Evolutionary conservation across 1,140 invertebrate genomes (phyloP), one percentile per base, ranked within the genome.

Genomic region (Chelonus insularis): DNA sequence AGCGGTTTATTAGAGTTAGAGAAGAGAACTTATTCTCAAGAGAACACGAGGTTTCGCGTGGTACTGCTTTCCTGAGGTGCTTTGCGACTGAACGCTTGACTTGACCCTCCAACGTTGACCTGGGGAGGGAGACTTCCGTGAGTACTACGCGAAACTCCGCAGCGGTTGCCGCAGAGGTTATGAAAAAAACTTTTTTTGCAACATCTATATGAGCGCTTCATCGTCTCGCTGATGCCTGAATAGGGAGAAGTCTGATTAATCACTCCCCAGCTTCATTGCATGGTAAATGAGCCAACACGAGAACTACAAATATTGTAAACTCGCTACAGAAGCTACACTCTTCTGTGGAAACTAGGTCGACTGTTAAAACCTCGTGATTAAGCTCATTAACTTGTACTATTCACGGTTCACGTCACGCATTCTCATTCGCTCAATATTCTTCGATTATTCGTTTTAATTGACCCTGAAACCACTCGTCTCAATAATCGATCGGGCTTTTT

Each of bases 101-200:
- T 45, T 20, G 43, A 20, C 18, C 14, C n/a, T 14, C n/a, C n/a
- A 9, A 29, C 25, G 9, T 16, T 12, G 8, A 51, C 48, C 23
- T n/a, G 14, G 50, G 50, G 14, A 14, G 34, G 20, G 34, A 16
- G 11, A 37, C 50, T 55, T 55, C 52, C 52, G 52, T 55, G 52
- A 55, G 52, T 55, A n/a, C 20, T 25, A 55, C 52, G 32, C 52
- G 34, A 60, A 60, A 60, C 58, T 60, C 58, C 58, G 58, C 58
- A 60, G 58, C 50, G 58, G 4, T 34, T 60, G 58, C 58, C 58
- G 58, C 58, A 60, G 48, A 39, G 58, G 51, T 60, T 51, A 51
- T 54, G 36, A 43, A 54, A 60, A 60, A 60, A 59, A 52, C n/a
- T 25, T 57, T 57, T 45, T 43, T 43, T 21, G 29, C 29, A 16